Conservation (phyloP, 2,113 vertebrate genomes). For the Cairina moschata region DNA sequence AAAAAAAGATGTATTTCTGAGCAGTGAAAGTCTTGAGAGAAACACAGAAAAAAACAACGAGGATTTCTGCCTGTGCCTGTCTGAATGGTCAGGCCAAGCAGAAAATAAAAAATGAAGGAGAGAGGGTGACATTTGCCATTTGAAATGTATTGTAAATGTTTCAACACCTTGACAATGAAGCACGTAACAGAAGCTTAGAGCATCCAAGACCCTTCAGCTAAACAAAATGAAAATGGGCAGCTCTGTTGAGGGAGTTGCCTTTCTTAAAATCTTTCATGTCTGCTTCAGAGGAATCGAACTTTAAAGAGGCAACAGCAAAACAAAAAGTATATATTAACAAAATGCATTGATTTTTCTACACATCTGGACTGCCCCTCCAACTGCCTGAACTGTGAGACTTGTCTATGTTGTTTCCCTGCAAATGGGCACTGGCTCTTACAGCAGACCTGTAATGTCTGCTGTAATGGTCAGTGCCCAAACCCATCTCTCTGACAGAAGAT, state of each 20-base stretch:
- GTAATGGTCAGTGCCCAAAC: neutral
- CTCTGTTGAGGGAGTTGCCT: conserved; percentile 17
- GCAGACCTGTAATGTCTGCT: neutral
- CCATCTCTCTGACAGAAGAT: neutral
- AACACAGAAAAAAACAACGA: neutral
- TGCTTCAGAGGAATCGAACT: neutral
- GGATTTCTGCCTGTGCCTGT: neutral
- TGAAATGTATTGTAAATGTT: conserved; percentile 25
- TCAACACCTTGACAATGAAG: conserved; percentile 54
- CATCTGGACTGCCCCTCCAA: neutral
- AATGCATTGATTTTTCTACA: neutral
- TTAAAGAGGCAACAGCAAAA: neutral
- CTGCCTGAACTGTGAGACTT: neutral
- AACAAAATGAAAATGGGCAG: conserved; percentile 34
- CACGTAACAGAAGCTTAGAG: neutral
- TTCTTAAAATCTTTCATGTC: neutral
- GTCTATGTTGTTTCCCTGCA: neutral
- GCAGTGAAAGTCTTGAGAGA: conserved; percentile 2
- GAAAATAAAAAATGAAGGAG: neutral
- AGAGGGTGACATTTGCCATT: conserved; percentile 2
- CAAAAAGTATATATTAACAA: conserved; percentile 10
- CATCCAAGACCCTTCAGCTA: conserved; percentile 38
- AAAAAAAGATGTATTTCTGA: neutral
- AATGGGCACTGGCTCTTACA: neutral
- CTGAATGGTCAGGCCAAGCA: neutral